Conservation (phyloP, 1,140 invertebrate species). For the Bilobella aurantiaca region DNA sequence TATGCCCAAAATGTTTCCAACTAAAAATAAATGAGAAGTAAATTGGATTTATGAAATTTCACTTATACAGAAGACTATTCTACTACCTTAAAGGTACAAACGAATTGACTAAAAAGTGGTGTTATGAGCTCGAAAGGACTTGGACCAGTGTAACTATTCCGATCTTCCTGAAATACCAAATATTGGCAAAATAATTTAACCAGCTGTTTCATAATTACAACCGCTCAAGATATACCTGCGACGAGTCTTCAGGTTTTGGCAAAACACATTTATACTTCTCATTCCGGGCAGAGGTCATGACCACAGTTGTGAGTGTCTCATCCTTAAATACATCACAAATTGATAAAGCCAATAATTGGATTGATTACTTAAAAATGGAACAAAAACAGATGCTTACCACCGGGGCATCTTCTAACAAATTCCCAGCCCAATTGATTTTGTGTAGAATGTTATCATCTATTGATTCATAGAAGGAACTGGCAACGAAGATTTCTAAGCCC, state of each 20-base stretch:
- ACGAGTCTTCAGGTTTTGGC: slow-evolving; percentile 37
- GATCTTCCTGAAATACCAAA: slow-evolving; percentile 37
- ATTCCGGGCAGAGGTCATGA: slow-evolving; percentile 43
- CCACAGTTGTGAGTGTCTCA: slow-evolving; percentile 37
- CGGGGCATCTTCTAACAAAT: slow-evolving; percentile 43
- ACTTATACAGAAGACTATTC: neutral
- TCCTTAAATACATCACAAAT: slow-evolving; percentile 24
- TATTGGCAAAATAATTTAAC: too few species aligned
- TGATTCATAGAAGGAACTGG: slow-evolving; percentile 48
- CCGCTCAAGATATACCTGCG: slow-evolving; percentile 21
- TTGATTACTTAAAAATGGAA: slow-evolving; percentile 17
- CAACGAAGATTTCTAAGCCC: too few species aligned
- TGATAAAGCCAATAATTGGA: neutral
- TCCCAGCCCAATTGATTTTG: slow-evolving; percentile 68
- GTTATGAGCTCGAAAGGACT: slow-evolving; percentile 64
- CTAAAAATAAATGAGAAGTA: slow-evolving; percentile 38
- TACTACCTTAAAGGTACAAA: slow-evolving; percentile 67
- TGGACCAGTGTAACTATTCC: slow-evolving; percentile 47
- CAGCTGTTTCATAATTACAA: too few species aligned
- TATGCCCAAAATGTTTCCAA: slow-evolving; percentile 95
- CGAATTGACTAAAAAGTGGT: slow-evolving; percentile 57
- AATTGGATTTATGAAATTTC: slow-evolving; percentile 12
- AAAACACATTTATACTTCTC: slow-evolving; percentile 57
- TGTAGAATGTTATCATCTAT: slow-evolving; percentile 73
- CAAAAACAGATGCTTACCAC: slow-evolving; percentile 38